Conservation (phyloP, 2,113 vertebrate species). For the Megaceryle maxima region DNA sequence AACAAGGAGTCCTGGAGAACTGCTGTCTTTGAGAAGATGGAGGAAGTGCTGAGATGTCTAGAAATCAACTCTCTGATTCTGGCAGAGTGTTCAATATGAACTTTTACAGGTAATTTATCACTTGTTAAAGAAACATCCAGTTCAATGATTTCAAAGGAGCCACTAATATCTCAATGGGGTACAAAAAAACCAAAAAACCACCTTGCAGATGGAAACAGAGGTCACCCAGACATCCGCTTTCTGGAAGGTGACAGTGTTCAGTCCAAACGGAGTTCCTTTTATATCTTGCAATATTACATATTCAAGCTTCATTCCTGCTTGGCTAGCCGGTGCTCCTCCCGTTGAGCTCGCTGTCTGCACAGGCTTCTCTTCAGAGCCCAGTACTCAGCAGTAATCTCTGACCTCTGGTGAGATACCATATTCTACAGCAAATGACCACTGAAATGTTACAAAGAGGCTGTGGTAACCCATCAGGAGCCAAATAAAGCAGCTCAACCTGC, state of each 20-base stretch:
- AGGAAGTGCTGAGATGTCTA: not conserved
- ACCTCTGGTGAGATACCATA: not conserved
- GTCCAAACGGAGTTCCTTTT: not conserved
- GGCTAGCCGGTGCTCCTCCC: not conserved
- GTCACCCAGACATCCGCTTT: not conserved
- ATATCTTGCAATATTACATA: not conserved
- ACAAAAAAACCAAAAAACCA: not conserved
- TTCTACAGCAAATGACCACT: not conserved
- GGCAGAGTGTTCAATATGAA: not conserved
- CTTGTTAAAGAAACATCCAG: not conserved
- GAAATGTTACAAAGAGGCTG: not conserved
- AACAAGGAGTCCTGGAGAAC: not conserved
- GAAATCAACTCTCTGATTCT: not conserved
- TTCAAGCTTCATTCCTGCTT: not conserved
- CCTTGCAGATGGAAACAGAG: not conserved
- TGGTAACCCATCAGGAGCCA: not conserved
- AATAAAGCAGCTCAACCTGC: not conserved
- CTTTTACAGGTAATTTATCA: not conserved
- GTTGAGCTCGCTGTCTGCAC: not conserved
- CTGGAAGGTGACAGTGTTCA: not conserved
- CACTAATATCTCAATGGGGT: not conserved
- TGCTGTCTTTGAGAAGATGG: not conserved
- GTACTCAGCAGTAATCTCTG: not conserved
- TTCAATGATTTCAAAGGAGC: not conserved
- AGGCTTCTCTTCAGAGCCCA: not conserved